Evolutionary conservation across 2,888 invertebrate species (phyloP).

Genomic region (Drosophila falleni): DNA sequence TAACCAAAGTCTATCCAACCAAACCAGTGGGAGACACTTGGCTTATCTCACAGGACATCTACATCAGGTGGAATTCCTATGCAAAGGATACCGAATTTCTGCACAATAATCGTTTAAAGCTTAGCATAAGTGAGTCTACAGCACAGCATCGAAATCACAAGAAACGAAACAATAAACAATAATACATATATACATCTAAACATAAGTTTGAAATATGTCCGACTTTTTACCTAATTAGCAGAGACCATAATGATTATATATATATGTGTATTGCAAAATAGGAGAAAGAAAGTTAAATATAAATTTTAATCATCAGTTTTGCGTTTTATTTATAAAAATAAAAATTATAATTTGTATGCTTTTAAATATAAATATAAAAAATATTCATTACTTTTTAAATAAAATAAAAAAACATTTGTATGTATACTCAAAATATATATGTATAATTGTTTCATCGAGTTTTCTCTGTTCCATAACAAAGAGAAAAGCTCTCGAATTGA

Average conservation of each 20-base stretch:
- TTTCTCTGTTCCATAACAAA: neutral
- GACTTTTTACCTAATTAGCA: constrained; percentile 13
- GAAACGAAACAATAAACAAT: neutral
- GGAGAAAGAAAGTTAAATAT: neutral
- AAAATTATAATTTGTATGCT: constrained; percentile 41
- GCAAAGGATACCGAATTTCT: constrained; percentile 42
- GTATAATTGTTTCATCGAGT: constrained; percentile 18
- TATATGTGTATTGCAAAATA: neutral
- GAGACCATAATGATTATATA: constrained; percentile 31
- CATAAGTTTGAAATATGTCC: neutral
- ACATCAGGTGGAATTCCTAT: constrained; percentile 46
- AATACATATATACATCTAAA: neutral
- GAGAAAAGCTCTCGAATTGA: constrained; percentile 5
- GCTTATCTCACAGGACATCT: constrained; percentile 57
- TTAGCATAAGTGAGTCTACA: constrained; percentile 1
- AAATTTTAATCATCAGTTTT: constrained; percentile 42
- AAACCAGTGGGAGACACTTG: constrained; percentile 83
- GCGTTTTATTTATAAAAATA: constrained; percentile 49
- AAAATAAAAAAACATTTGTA: constrained; percentile 36
- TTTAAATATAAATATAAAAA: constrained; percentile 44
- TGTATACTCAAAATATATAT: constrained; percentile 4
- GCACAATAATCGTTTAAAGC: constrained; percentile 58
- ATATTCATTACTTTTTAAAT: constrained; percentile 36
- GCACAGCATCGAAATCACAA: neutral
- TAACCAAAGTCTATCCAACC: constrained; percentile 86